Evolutionary conservation across 2,888 invertebrate species (phyloP), one percentile per base, ranked within the genome.

Genomic region (Rhagium mordax): DNA sequence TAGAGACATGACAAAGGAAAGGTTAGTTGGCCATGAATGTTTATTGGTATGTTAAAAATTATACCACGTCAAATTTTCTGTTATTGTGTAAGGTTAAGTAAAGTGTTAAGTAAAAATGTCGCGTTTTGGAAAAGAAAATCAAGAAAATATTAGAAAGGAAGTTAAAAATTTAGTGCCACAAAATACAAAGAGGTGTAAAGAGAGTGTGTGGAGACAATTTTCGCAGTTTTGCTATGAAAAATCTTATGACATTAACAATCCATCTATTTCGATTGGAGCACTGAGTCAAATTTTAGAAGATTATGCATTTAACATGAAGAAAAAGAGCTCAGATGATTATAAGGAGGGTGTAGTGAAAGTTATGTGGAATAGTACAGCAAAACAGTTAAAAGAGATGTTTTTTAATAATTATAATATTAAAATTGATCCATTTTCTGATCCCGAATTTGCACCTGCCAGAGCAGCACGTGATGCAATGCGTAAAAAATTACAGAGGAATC

Each of bases 281-380:
- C 47, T 47, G 5, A 47, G 10, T 47, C 47, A 6, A 47, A 47
- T 51, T 16, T 51, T 51, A 51, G 51, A 51, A 51, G 15, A 47
- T 15, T 47, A 47, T 47, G 47, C 47, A 3, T 47, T 47, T 8
- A 59, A 59, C 13, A 20, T 24, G 27, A 13, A 24, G 8, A 27
- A 59, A 59, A 27, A 59, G 59, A 24, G n/a, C 27, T 59, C 59
- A 59, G 27, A 24, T 0, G 27, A 59, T 59, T 59, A 21, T 15
- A 59, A 59, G n/a, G 59, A 59, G 16, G 59, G 6, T 27, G 59
- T 27, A 3, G 27, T 59, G 16, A 27, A 59, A 59, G 27, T 59
- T 59, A 3, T 59, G 59, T 59, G 59, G 59, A 24, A 27, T 59
- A 59, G 59, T 27, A 59, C 59, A 27, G 59, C 27, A 59, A 59